Evolutionary conservation across 1,140 invertebrate species (phyloP).

Genomic region (Ips nitidus): DNA sequence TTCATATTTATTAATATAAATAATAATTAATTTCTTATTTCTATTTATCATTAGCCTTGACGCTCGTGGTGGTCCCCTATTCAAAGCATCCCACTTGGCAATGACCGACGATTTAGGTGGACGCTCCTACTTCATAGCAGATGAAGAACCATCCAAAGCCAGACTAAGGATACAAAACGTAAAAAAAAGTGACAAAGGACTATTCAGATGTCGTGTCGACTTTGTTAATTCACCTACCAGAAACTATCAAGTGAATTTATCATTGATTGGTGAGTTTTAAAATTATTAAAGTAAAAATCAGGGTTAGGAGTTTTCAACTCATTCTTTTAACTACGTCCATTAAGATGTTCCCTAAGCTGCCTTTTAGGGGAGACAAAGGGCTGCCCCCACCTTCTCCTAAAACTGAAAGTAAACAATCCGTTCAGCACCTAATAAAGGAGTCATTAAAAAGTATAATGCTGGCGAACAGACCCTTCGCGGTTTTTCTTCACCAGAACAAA

Average conservation of each 20-base stretch:
- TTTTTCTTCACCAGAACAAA: conserved; percentile 13
- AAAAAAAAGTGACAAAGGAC: conserved; percentile 70
- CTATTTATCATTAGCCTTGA: conserved; percentile 63
- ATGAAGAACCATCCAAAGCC: conserved; percentile 66
- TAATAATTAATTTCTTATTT: too few relatives aligned
- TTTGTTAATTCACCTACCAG: conserved; percentile 82
- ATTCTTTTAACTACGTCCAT: background rate
- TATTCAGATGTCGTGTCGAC: conserved; percentile 82
- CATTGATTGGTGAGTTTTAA: conserved; percentile 71
- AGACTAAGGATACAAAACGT: conserved; percentile 74
- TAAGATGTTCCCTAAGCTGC: background rate
- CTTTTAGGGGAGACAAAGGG: background rate
- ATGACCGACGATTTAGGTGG: conserved; percentile 73
- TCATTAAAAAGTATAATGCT: conserved; percentile 40
- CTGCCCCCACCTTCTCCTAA: background rate
- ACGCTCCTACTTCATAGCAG: conserved; percentile 72
- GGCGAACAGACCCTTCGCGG: conserved; percentile 17
- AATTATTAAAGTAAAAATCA: conserved; percentile 37
- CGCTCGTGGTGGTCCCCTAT: conserved; percentile 67
- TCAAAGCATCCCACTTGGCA: conserved; percentile 68
- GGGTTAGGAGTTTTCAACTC: background rate
- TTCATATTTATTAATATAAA: too few relatives aligned
- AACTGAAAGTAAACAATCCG: conserved; percentile 38
- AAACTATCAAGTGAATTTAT: conserved; percentile 82
- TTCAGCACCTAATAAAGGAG: conserved; percentile 31